A percentile compares a stretch with the other conserved stretches of the same genome.
These are phyloP conservation scores for Leptoclinus maculatus DNA, from an alignment of 2,797 vertebrate species.

Conservation along the genomic window DNA sequence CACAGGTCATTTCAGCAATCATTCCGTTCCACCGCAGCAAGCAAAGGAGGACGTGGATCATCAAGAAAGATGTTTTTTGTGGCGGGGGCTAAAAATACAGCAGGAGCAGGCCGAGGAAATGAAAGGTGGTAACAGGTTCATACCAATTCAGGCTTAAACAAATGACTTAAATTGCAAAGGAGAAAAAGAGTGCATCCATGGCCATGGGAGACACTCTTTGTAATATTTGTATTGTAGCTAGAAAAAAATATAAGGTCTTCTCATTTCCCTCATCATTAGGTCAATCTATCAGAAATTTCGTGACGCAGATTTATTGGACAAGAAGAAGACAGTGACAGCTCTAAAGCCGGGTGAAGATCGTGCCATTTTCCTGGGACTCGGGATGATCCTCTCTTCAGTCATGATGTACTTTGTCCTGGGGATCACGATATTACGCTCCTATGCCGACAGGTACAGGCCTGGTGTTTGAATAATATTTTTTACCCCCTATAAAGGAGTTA, in stretches of 20 bases:
- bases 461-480: background rate
- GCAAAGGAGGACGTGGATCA: constrained; percentile 78
- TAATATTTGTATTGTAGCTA: background rate
- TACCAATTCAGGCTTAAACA: constrained; percentile 4
- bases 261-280: constrained; percentile 72
- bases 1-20: constrained; percentile 88
- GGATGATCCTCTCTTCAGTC: constrained; percentile 94
- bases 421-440: constrained; percentile 91
- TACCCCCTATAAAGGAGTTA: background rate
- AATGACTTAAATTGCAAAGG: background rate
- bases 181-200: background rate
- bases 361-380: constrained; percentile 92
- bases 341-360: constrained; percentile 94
- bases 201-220: background rate
- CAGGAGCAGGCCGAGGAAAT: constrained; percentile 80
- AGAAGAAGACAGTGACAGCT: constrained; percentile 95
- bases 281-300: constrained; percentile 96
- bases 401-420: constrained; percentile 98
- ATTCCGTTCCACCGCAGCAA: constrained; percentile 71
- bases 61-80: constrained; percentile 95
- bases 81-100: constrained; percentile 88
- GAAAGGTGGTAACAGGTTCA: constrained; percentile 89
- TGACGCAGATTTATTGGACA: constrained; percentile 93
- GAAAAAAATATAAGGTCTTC: background rate
- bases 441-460: constrained; percentile 91